These are phyloP conservation scores for Spea bombifrons DNA, from an alignment of 2,113 vertebrate genomes.

Conservation along the genomic window DNA sequence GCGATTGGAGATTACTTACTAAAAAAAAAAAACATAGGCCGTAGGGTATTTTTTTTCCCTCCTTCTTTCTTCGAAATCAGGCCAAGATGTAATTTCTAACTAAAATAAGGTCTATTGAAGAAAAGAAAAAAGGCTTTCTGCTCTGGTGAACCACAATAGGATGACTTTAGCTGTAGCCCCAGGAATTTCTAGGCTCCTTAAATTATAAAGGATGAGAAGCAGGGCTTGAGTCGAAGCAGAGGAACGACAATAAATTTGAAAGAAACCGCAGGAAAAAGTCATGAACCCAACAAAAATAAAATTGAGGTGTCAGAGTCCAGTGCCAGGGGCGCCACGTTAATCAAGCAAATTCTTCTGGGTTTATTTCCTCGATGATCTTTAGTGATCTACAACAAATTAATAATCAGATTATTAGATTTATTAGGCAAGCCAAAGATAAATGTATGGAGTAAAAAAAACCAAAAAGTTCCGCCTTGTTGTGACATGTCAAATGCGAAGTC, in stretches of 20 bases:
- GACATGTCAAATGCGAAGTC: too few relatives aligned
- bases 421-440: not conserved
- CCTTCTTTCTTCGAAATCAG: constrained; percentile 20
- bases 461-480: not conserved
- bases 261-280: not conserved
- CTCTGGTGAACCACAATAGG: constrained; percentile 31
- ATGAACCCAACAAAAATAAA: not conserved
- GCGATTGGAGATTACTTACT: not conserved
- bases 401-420: constrained; percentile 15
- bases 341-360: not conserved
- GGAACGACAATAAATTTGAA: constrained; percentile 6
- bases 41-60: not conserved
- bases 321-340: not conserved
- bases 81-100: constrained; percentile 25
- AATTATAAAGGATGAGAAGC: constrained; percentile 35
- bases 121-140: constrained; percentile 20
- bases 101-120: constrained; percentile 28
- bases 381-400: not conserved
- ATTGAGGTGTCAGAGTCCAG: not conserved
- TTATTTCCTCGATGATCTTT: not conserved
- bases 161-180: constrained; percentile 29
- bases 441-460: not conserved
- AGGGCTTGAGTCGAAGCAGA: constrained; percentile 4
- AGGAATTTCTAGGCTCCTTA: constrained; percentile 19
- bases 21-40: constrained; percentile 1